Conservation (phyloP, 2,113 vertebrate genomes). For the Bubo scandiacus region DNA sequence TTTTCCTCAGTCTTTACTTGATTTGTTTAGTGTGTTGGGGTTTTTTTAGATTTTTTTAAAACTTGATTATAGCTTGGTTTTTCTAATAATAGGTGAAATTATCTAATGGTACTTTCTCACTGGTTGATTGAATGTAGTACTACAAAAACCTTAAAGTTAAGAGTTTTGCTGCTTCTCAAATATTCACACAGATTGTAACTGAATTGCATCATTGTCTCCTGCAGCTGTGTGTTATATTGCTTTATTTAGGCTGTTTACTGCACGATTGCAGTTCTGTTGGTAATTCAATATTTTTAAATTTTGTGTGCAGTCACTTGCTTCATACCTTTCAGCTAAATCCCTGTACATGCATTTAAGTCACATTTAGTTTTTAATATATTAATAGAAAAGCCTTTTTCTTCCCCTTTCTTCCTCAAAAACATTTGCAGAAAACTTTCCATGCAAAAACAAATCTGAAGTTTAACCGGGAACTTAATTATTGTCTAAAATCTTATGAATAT, state of each 20-base stretch:
- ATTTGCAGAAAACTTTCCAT: neutral
- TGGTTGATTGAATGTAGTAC: slow-evolving; percentile 18
- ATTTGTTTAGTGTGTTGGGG: neutral
- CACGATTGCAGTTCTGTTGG: neutral
- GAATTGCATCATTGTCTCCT: slow-evolving; percentile 32
- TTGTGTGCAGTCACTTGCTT: neutral
- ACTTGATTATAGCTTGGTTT: neutral
- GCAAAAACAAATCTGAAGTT: neutral
- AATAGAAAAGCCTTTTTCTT: neutral
- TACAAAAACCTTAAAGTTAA: slow-evolving; percentile 10
- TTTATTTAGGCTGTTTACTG: slow-evolving; percentile 24
- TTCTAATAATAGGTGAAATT: neutral
- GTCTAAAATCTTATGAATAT: neutral
- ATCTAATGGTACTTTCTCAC: slow-evolving; percentile 41
- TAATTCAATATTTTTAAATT: neutral
- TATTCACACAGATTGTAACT: slow-evolving; percentile 53
- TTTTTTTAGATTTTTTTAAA: neutral
- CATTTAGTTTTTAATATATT: neutral
- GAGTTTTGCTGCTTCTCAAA: slow-evolving; percentile 41
- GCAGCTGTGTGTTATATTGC: neutral
- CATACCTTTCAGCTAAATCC: neutral
- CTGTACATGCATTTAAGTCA: neutral
- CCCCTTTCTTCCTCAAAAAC: neutral
- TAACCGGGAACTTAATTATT: neutral
- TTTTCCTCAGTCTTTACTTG: neutral